Percentiles rank a stretch among this genome's conserved stretches.
Evolutionary conservation across 2,888 invertebrate genomes (phyloP).

Genomic region (Acanthosepion lycidas): DNA sequence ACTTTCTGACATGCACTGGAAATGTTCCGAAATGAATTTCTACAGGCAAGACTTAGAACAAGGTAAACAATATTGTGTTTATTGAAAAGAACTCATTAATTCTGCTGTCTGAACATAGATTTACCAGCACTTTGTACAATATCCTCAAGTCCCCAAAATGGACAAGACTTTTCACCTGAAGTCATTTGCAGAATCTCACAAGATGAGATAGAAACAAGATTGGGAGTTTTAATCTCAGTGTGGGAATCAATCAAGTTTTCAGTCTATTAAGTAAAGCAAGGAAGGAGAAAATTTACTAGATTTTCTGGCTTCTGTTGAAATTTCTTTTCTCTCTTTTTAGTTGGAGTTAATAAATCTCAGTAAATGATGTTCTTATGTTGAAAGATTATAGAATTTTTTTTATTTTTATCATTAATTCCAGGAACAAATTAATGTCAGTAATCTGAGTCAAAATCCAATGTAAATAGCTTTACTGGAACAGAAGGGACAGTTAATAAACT

Average conservation of each 20-base stretch:
- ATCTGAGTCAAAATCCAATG: too few species aligned
- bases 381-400: too few species aligned
- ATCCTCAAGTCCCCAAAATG: background rate
- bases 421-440: too few species aligned
- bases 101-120: constrained; percentile 20
- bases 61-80: constrained; percentile 21
- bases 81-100: constrained; percentile 11
- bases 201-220: constrained; percentile 4
- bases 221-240: background rate
- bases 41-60: constrained; percentile 3
- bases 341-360: too few species aligned
- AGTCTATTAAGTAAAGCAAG: too few species aligned
- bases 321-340: too few species aligned
- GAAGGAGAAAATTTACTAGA: too few species aligned
- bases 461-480: too few species aligned
- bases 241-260: background rate
- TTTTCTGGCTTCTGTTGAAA: too few species aligned
- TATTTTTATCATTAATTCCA: too few species aligned
- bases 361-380: too few species aligned
- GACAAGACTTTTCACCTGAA: background rate
- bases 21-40: background rate
- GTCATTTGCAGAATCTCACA: background rate
- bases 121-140: background rate
- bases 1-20: constrained; percentile 11
- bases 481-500: too few species aligned